Evolutionary conservation across 2,888 invertebrate species (phyloP), one percentile per base, ranked within the genome.

Genomic region (Lasioglossum malachurum): DNA sequence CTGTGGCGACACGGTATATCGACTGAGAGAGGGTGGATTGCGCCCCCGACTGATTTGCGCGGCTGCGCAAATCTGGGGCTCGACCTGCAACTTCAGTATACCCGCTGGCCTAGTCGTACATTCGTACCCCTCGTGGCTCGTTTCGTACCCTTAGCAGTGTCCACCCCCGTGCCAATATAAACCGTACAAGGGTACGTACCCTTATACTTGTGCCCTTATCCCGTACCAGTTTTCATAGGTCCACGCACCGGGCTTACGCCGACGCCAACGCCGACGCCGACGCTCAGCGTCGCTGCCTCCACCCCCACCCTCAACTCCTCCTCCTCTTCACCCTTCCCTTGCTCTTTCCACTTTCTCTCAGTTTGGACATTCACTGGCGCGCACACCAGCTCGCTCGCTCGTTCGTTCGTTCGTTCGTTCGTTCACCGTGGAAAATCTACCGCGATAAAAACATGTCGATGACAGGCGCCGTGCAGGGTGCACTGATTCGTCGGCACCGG

Each of bases 21-120:
- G 94, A 94, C 94, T 94, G 93, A 92, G 93, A 94, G 93, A 94
- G 93, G 93, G 93, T 93, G 93, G 94, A 94, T 94, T 93, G 94
- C 95, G 94, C 95, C 94, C 82, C 93, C 94, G 95, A 94, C 93
- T 92, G 95, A 95, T 96, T 95, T 96, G 95, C 95, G 95, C 95
- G 95, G 89, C 93, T 94, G 95, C 96, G 96, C 96, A 96, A 96
- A 96, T 96, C 95, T 94, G 93, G 74, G 75, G 84, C 83, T 80
- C 80, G 87, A 53, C 87, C 87, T 88, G 88, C 87, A 82, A 88
- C 87, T 92, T 95, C 95, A 93, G 93, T 90, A 84, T 89, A 88
- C 89, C 86, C 78, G 82, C 80, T 81, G 77, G 78, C 88, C 86
- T 41, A 79, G 73, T 84, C 83, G 85, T 85, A 71, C 75, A 75